Evolutionary conservation across 2,113 vertebrate genomes (phyloP).

Genomic region (Dolichotis patagonum): DNA sequence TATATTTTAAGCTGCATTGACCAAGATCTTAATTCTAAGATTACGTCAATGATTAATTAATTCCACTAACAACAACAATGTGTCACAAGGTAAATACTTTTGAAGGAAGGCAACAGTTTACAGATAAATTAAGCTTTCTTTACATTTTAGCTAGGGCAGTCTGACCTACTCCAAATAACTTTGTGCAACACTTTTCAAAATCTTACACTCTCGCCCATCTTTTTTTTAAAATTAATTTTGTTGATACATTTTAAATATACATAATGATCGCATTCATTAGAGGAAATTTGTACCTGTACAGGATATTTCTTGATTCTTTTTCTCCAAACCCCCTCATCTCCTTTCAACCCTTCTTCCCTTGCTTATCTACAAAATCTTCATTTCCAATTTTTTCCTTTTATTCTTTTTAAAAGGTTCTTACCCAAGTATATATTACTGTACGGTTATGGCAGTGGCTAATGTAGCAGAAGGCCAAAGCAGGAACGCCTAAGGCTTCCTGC

Average conservation of each 20-base stretch:
- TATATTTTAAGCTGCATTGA: conserved; percentile 45
- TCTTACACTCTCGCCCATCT: not conserved
- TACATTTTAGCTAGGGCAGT: conserved; percentile 23
- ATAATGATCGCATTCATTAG: not conserved
- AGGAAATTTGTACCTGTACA: not conserved
- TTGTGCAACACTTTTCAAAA: conserved; percentile 1
- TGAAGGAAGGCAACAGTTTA: not conserved
- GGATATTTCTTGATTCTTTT: not conserved
- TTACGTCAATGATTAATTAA: conserved; percentile 49
- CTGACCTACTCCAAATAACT: conserved; percentile 10
- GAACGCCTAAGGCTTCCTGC: too few species aligned
- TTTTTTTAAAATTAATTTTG: not conserved
- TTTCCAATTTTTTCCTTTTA: not conserved
- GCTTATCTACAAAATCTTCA: not conserved
- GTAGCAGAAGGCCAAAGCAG: too few species aligned
- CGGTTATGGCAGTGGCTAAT: too few species aligned
- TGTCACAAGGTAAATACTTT: conserved; percentile 44
- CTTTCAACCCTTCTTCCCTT: not conserved
- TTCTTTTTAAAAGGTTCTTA: too few species aligned
- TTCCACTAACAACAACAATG: conserved; percentile 22
- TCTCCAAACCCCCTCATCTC: not conserved
- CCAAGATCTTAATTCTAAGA: conserved; percentile 12
- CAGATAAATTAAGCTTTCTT: conserved; percentile 49
- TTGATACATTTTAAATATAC: not conserved
- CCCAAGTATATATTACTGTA: too few species aligned